These are phyloP conservation scores for Quiscalus mexicanus DNA, from an alignment of 2,113 vertebrate genomes.

Conservation along the genomic window DNA sequence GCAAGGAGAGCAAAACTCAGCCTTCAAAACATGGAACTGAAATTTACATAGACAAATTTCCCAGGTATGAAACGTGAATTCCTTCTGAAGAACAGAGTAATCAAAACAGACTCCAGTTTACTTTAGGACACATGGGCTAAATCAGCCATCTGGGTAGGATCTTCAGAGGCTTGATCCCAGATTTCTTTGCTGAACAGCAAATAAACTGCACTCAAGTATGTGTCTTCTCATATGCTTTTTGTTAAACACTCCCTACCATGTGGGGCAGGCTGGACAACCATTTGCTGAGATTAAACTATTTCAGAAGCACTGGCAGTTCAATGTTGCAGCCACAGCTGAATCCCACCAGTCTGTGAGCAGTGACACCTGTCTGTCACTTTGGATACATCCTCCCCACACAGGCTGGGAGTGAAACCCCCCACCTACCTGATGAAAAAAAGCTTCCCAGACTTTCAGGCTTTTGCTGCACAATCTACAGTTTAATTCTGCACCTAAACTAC, in stretches of 20 bases:
- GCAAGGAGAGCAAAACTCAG: background rate
- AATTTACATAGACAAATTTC: background rate
- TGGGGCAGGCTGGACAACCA: background rate
- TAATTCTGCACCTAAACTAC: background rate
- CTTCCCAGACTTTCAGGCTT: background rate
- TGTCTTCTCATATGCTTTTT: background rate
- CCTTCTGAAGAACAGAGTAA: background rate
- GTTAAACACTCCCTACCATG: background rate
- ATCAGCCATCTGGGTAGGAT: background rate
- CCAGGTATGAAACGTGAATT: background rate
- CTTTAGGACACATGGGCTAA: background rate
- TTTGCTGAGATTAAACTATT: background rate
- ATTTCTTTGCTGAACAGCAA: background rate
- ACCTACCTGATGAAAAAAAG: background rate
- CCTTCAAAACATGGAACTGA: background rate
- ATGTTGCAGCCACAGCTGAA: background rate
- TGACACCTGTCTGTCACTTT: background rate
- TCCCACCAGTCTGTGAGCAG: background rate
- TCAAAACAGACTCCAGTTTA: background rate
- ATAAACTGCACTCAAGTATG: background rate
- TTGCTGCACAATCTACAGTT: background rate
- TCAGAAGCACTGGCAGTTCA: background rate
- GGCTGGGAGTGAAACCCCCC: accelerated
- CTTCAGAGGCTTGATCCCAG: background rate
- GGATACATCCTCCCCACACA: background rate